A percentile compares a stretch with the other conserved stretches of the same genome.
Conservation (phyloP, 1,140 invertebrate genomes). For the Holotrichia oblita region DNA sequence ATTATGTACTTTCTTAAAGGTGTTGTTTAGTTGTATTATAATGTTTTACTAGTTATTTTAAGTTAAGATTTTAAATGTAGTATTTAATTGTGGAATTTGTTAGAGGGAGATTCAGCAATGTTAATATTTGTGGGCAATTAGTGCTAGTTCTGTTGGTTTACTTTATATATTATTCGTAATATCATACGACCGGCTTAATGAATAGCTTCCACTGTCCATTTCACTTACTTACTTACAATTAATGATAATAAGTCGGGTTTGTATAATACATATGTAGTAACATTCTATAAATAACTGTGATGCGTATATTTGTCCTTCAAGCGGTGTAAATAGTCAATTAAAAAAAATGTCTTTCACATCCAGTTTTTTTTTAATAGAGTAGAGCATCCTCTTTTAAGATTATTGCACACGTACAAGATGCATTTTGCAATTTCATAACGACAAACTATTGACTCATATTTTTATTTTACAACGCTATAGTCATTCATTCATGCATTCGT, state of each 20-base stretch:
- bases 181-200: slow-evolving; percentile 20
- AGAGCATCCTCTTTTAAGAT: slow-evolving; percentile 5
- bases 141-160: no score
- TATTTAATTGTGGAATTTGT: no score
- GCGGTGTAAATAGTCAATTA: slow-evolving; percentile 23
- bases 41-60: neutral
- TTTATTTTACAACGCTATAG: neutral
- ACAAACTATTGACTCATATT: neutral
- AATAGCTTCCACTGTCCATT: slow-evolving; percentile 35
- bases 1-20: neutral
- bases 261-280: slow-evolving; percentile 24
- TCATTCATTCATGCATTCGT: neutral
- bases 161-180: slow-evolving; percentile 1
- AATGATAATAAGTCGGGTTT: slow-evolving; percentile 14
- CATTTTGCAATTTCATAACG: neutral
- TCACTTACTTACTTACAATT: slow-evolving; percentile 26
- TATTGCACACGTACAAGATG: neutral
- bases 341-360: slow-evolving; percentile 34
- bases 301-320: slow-evolving; percentile 39
- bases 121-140: no score
- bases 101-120: no score
- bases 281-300: slow-evolving; percentile 41
- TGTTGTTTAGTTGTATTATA: neutral
- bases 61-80: no score
- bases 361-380: neutral